Conservation (phyloP, 2,888 invertebrate species). For the Eristalis intricaria region DNA sequence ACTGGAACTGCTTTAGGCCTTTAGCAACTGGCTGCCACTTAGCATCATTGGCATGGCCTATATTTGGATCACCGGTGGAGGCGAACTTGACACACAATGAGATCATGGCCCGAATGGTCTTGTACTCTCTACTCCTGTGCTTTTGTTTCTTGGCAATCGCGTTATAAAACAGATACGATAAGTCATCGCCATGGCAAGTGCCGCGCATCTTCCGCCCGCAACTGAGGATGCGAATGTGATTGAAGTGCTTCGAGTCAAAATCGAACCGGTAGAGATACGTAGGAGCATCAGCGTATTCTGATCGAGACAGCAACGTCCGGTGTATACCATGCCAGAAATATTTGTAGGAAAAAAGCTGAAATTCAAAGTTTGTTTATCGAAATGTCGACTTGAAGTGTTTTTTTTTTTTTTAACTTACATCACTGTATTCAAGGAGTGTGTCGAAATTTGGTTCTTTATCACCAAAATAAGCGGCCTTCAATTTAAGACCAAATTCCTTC, state of each 20-base stretch:
- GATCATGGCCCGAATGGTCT: constrained; percentile 79
- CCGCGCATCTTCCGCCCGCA: constrained; percentile 80
- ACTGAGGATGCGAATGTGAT: constrained; percentile 79
- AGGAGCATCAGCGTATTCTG: constrained; percentile 76
- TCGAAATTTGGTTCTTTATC: constrained; percentile 79
- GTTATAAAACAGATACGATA: constrained; percentile 80
- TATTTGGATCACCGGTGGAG: constrained; percentile 78
- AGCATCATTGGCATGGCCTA: constrained; percentile 42
- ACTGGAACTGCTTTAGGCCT: constrained; percentile 76
- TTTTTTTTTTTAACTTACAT: constrained; percentile 75
- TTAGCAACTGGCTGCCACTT: constrained; percentile 76
- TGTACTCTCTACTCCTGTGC: constrained; percentile 78
- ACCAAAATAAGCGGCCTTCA: constrained; percentile 81
- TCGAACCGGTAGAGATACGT: constrained; percentile 80
- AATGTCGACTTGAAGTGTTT: not conserved
- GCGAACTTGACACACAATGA: constrained; percentile 79
- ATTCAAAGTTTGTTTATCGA: constrained; percentile 4
- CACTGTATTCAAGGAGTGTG: constrained; percentile 79
- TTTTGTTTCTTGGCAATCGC: constrained; percentile 78
- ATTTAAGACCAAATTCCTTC: constrained; percentile 78
- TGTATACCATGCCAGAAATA: constrained; percentile 81
- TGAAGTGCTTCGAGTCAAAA: constrained; percentile 80
- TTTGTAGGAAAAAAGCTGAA: constrained; percentile 79
- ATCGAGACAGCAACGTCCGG: constrained; percentile 78
- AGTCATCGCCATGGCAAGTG: constrained; percentile 80